Percentiles rank a stretch among this genome's conserved stretches.
Evolutionary conservation across 2,888 invertebrate species (phyloP).

Genomic region (Orthonevra nobilis): DNA sequence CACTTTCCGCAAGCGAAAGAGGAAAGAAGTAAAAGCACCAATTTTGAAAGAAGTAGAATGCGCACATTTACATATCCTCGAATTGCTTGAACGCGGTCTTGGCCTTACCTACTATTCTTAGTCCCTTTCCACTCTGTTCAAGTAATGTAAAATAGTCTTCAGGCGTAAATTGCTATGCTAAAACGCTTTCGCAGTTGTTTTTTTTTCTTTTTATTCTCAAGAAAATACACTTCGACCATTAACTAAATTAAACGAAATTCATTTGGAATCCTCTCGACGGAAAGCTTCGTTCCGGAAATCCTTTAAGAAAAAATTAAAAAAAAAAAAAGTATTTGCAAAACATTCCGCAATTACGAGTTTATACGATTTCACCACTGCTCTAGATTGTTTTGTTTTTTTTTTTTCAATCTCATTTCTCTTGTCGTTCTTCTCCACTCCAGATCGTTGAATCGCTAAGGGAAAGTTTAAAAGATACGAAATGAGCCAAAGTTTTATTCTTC

Average conservation of each 20-base stretch:
- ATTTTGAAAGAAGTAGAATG: no score
- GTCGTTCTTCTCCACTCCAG: neutral
- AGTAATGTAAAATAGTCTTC: no score
- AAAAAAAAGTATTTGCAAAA: slow-evolving; percentile 9
- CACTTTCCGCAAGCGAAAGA: no score
- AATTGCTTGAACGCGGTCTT: no score
- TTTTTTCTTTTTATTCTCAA: no score
- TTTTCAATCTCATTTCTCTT: neutral
- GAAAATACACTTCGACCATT: slow-evolving; percentile 18
- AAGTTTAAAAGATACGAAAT: slow-evolving; percentile 40
- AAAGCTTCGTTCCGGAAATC: slow-evolving; percentile 14
- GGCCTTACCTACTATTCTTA: no score
- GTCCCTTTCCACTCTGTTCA: no score
- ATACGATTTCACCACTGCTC: slow-evolving; percentile 17
- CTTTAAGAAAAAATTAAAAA: neutral
- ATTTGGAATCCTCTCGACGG: slow-evolving; percentile 3
- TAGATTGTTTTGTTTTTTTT: slow-evolving; percentile 22
- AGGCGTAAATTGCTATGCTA: no score
- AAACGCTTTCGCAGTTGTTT: no score
- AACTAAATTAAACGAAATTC: slow-evolving; percentile 27
- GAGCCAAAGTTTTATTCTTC: slow-evolving; percentile 57
- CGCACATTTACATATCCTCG: no score
- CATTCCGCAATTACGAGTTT: slow-evolving; percentile 25
- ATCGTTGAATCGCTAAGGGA: slow-evolving; percentile 9
- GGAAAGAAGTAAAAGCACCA: no score